A percentile compares a stretch with the other conserved stretches of the same genome.
phyloP scores from a whole-genome alignment of 2,113 vertebrate species.

The Entomyzon cyanotis region DNA sequence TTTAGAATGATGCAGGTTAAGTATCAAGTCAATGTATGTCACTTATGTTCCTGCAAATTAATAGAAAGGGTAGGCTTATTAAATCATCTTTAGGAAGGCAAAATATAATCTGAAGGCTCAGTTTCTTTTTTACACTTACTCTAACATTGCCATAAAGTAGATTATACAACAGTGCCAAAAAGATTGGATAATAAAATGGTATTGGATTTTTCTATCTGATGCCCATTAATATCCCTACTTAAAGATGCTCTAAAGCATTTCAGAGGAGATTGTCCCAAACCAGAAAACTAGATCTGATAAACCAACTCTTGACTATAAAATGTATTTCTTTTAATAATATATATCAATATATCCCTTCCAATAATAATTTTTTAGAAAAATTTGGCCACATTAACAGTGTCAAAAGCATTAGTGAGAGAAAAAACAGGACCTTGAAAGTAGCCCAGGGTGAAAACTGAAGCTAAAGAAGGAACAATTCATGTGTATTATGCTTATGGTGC shows the following conservation, averaged over 20 bases:
- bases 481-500: not conserved
- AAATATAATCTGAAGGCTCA: not conserved
- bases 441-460: not conserved
- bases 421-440: not conserved
- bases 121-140: not conserved
- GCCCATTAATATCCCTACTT: not conserved
- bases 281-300: not conserved
- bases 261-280: not conserved
- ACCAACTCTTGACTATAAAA: not conserved
- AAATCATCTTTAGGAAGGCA: not conserved
- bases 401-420: not conserved
- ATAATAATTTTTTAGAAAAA: not conserved
- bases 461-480: not conserved
- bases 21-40: not conserved
- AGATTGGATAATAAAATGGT: not conserved
- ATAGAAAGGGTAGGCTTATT: not conserved
- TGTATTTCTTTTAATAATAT: not conserved
- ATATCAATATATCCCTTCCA: not conserved
- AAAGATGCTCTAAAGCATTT: not conserved
- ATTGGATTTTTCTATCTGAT: not conserved
- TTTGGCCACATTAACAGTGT: not conserved
- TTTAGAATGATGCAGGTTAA: not conserved
- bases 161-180: not conserved
- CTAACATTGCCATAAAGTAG: not conserved
- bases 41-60: not conserved